These are phyloP conservation scores for Chrysodeixis includens DNA, from an alignment of 2,888 invertebrate genomes.

Conservation along the genomic window DNA sequence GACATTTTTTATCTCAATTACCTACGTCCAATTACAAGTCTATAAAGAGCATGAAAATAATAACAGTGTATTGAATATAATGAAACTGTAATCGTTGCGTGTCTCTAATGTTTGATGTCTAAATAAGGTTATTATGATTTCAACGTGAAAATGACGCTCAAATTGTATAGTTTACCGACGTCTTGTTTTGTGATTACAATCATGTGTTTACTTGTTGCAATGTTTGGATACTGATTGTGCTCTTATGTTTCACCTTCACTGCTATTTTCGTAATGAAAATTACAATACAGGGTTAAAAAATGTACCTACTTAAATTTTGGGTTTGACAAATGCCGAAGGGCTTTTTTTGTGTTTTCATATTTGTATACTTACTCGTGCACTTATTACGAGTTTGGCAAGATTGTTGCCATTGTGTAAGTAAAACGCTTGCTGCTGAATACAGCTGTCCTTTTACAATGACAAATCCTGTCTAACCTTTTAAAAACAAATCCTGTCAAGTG, in stretches of 20 bases:
- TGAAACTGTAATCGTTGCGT: slow-evolving; percentile 42
- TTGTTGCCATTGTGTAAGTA: too few species aligned
- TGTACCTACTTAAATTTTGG: too few species aligned
- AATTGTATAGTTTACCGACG: slow-evolving; percentile 44
- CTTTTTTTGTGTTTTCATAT: too few species aligned
- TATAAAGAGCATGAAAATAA: slow-evolving; percentile 33
- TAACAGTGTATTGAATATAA: slow-evolving; percentile 35
- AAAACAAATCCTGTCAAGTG: too few species aligned
- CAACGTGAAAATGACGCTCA: slow-evolving; percentile 51
- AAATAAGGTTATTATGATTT: slow-evolving; percentile 34
- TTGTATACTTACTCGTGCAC: too few species aligned
- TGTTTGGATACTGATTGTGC: slow-evolving; percentile 16
- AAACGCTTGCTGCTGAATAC: too few species aligned
- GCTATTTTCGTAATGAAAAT: not conserved
- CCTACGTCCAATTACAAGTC: slow-evolving; percentile 21
- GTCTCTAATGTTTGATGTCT: slow-evolving; percentile 34
- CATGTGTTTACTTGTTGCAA: slow-evolving; percentile 25
- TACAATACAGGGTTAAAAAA: not conserved
- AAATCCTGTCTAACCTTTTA: too few species aligned
- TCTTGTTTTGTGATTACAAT: slow-evolving; percentile 33
- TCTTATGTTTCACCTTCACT: slow-evolving; percentile 9
- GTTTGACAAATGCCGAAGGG: too few species aligned
- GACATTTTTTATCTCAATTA: slow-evolving; percentile 22
- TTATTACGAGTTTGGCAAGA: too few species aligned
- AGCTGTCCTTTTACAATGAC: too few species aligned